phyloP scores from a whole-genome alignment of 2,797 vertebrate genomes.

The Setipinna tenuifilis region DNA sequence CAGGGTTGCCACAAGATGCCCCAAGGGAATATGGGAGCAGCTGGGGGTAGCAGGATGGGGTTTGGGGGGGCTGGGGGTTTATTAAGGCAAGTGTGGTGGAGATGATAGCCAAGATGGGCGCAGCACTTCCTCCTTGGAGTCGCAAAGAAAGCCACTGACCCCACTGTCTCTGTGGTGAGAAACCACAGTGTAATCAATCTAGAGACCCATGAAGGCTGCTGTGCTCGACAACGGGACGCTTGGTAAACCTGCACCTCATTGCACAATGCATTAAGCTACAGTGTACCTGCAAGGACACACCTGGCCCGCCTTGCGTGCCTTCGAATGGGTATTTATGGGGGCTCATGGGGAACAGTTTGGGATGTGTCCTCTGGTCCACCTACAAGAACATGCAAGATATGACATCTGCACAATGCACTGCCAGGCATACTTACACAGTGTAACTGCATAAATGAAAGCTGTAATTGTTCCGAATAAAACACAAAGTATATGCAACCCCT shows the following conservation, averaged over 20 bases:
- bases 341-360: neutral
- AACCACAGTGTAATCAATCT: slow-evolving; percentile 40
- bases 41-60: neutral
- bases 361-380: neutral
- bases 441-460: no score
- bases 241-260: slow-evolving; percentile 17
- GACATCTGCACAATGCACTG: neutral
- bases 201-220: slow-evolving; percentile 15
- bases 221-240: neutral
- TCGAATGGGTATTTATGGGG: neutral
- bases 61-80: neutral
- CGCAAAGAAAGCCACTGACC: slow-evolving; percentile 36
- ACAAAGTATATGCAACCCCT: neutral
- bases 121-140: slow-evolving; percentile 10
- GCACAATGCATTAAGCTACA: neutral
- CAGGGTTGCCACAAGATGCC: neutral
- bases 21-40: neutral
- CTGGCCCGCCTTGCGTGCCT: neutral
- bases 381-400: neutral
- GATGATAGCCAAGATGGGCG: slow-evolving; percentile 32
- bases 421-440: no score
- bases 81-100: slow-evolving; percentile 30
- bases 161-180: slow-evolving; percentile 37
- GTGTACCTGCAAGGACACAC: neutral
- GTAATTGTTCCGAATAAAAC: neutral